Base-by-base conservation (phyloP, 2,888 invertebrate genomes). In the Chymomyza amoena region DNA sequence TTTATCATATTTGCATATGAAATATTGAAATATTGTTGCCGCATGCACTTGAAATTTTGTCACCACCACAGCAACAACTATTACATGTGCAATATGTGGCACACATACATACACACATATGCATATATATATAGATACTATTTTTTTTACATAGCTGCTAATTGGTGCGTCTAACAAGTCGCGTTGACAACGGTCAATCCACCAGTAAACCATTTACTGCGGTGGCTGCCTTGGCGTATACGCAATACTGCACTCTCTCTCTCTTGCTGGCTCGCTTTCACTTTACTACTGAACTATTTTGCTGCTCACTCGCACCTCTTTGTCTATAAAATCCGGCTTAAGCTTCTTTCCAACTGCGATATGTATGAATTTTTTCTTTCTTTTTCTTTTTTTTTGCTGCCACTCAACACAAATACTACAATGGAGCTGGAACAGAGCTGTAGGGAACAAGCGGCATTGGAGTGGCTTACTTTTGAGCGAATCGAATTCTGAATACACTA, bases 1-100 rank as follows among this genome's bases (percentile, higher is more conserved):
- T 91, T 90, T 89, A 90, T 90, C 90, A 89, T 86, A 90, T 89
- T 90, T 90, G 89, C 88, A 89, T 90, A 79, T 73, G 68, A 82
- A 76, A 72, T 70, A 75, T 75, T 73, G 68, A 82, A 76, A 72
- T 70, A 75, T 75, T 75, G 61, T 64, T 54, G 54, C 54, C 20
- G 7, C 54, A 18, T 66, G 67, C 71, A 76, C 77, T 78, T 71
- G 54, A 70, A 68, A 70, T 76, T 68, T 50, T 60, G 28, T 16
- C 36, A 45, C 39, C 39, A 45, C 39, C 4, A 45, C 39, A 13
- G 13, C 10, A 13, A 45, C 13, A 45, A 45, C 39, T 45, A 13
- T 45, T 45, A 13, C 13, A 13, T 9, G 13, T 39, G 39, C 39
- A 10, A 45, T 13, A 45, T 45, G 39, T 45, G 10, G 39, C 39